Evolutionary conservation across 2,888 invertebrate species (phyloP), one percentile per base, ranked within the genome.

Genomic region (Esperia sulphurella): DNA sequence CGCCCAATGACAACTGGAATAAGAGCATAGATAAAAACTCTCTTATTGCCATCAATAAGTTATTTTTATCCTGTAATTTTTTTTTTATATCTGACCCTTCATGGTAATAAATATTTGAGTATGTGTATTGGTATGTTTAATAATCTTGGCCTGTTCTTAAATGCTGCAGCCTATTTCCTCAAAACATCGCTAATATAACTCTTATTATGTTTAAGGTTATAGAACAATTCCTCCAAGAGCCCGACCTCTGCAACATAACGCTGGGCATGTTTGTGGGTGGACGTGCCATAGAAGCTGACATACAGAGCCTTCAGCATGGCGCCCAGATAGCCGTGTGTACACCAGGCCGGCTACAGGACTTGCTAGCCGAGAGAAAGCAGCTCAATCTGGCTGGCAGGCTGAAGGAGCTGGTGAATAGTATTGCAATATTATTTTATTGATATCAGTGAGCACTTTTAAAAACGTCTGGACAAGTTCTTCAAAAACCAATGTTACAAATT

Each of bases 271-370:
- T 96, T 3, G 93, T 98, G 21, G 98, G 98, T 0, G 98, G 98
- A 0, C 93, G 93, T 49, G 93, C 93, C 46, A 92, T 96, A 0
- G 93, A 93, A n/a, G 91, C 93, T 7, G 97, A 98, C 75, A 87
- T 95, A 0, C 90, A 90, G 33, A 90, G 90, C 13, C 91, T 97
- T 47, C 90, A 91, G 55, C 86, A 91, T 42, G 96, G 96, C 0
- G 95, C 93, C 0, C 95, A 98, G 68, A 95, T 99, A 40, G 90
- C 98, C 5, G 94, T 99, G 42, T 97, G 97, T 47, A 99, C 99
- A 0, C 99, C 99, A 0, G 99, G 99, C 0, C 87, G 99, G 51
- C 80, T 99, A 8, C 95, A 96, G 71, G 98, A 98, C 81, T 82
- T 99, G 49, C 83, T 97, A 12, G 92, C 93, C 7, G 92, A 95